Base-by-base conservation (phyloP, 2,888 invertebrate species). In the Fabriciana adippe region DNA sequence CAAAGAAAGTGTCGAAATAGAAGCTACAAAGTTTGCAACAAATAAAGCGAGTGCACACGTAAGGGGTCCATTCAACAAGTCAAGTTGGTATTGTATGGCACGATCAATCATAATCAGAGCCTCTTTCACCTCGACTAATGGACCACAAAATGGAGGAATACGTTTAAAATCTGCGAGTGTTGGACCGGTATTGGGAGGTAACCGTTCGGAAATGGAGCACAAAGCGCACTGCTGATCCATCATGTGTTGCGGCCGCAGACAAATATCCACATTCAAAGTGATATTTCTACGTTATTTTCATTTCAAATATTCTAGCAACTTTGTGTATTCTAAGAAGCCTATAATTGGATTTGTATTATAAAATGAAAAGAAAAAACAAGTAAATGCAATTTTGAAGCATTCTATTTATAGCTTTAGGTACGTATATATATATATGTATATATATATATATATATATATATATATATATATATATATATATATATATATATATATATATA, bases 21-120 rank as follows among this genome's bases (percentile, higher is more conserved):
- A 60, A 59, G 64, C 57, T 79, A 80, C 76, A 78, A 73, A 82
- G 81, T 85, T 86, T 78, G 79, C 74, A 79, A 84, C 83, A 86
- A 88, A 87, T 84, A 84, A 84, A 77, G 73, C 75, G 75, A 80
- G 79, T 81, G 82, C 86, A 86, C 89, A 90, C 87, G 83, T 86
- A 83, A 87, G 84, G 82, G 79, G 76, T 74, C 85, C 82, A 87
- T 90, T 90, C 89, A 90, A 89, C 90, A 90, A 91, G 90, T 90
- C 87, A 84, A 82, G 80, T 75, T 75, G 79, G 81, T 84, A 86
- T 88, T 88, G 89, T 89, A 81, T 78, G 81, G 53, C 79, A 72
- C 87, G 82, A 93, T 93, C 92, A 90, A 92, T 93, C 92, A 93
- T 91, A 93, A 92, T 92, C 89, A 91, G 83, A 76, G 88, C 83